Percentiles rank a stretch among this genome's conserved stretches.
Evolutionary conservation across 2,888 invertebrate species (phyloP).

Genomic region (Sesia apiformis): DNA sequence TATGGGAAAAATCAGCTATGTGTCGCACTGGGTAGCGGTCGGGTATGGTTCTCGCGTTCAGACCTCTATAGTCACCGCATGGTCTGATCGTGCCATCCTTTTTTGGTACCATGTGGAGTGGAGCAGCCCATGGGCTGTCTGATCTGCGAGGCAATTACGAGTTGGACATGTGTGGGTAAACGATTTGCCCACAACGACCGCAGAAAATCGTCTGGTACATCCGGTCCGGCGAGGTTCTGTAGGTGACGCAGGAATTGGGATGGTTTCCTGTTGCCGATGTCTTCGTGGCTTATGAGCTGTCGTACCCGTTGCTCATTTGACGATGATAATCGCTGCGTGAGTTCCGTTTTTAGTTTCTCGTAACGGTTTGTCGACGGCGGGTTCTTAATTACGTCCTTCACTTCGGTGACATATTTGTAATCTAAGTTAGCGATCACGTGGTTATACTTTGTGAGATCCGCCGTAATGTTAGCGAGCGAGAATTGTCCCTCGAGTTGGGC

Average conservation of each 20-base stretch:
- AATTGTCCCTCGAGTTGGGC: too few relatives aligned
- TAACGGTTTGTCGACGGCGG: not conserved
- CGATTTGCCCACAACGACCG: not conserved
- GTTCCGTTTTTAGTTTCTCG: not conserved
- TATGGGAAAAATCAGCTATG: too few relatives aligned
- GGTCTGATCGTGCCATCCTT: conserved; percentile 4
- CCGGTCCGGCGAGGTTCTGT: not conserved
- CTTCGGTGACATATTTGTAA: not conserved
- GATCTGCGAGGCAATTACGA: not conserved
- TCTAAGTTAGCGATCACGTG: not conserved
- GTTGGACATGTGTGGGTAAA: not conserved
- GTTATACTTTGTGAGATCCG: not conserved
- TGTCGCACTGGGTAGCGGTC: conserved; percentile 34
- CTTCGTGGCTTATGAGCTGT: not conserved
- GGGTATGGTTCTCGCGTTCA: conserved; percentile 25
- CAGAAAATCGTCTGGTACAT: not conserved
- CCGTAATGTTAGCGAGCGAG: too few relatives aligned
- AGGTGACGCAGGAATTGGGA: not conserved
- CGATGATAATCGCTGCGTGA: not conserved
- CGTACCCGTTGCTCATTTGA: not conserved
- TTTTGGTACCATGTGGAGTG: conserved; percentile 19
- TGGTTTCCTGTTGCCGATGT: not conserved
- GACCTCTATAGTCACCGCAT: conserved; percentile 30
- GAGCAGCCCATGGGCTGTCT: conserved; percentile 26
- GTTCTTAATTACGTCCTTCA: not conserved